Conservation (phyloP, 2,797 vertebrate species). For the Artibeus jamaicensis region DNA sequence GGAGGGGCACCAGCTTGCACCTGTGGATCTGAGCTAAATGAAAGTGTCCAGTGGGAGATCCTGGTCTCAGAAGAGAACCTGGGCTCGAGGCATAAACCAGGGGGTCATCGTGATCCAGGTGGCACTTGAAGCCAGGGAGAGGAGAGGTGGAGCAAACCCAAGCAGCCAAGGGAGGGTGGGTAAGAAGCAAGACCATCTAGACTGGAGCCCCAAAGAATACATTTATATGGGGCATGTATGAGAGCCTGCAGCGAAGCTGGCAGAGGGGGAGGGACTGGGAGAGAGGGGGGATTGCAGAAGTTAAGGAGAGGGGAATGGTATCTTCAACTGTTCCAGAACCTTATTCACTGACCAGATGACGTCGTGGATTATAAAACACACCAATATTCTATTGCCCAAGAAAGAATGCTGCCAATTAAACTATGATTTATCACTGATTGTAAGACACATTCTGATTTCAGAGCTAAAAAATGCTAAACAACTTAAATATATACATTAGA, state of each 20-base stretch:
- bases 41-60: not conserved
- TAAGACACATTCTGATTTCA: not conserved
- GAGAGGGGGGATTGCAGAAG: no score
- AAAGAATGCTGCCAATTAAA: not conserved
- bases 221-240: rapidly evolving
- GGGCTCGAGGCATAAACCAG: not conserved
- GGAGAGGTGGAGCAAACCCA: not conserved
- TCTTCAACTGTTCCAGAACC: not conserved
- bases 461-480: not conserved
- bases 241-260: not conserved
- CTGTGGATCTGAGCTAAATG: not conserved
- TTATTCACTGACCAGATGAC: not conserved
- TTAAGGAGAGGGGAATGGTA: no score
- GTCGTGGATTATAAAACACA: not conserved
- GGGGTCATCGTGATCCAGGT: not conserved
- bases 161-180: not conserved
- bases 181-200: not conserved
- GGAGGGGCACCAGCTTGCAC: not conserved
- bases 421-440: not conserved
- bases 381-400: not conserved
- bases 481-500: not conserved
- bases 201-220: not conserved
- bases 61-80: not conserved
- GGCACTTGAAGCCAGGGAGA: not conserved
- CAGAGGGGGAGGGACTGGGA: not conserved